Percentiles rank a stretch among this genome's conserved stretches.
phyloP scores from a whole-genome alignment of 2,113 vertebrate genomes.

The Desmodus rotundus region DNA sequence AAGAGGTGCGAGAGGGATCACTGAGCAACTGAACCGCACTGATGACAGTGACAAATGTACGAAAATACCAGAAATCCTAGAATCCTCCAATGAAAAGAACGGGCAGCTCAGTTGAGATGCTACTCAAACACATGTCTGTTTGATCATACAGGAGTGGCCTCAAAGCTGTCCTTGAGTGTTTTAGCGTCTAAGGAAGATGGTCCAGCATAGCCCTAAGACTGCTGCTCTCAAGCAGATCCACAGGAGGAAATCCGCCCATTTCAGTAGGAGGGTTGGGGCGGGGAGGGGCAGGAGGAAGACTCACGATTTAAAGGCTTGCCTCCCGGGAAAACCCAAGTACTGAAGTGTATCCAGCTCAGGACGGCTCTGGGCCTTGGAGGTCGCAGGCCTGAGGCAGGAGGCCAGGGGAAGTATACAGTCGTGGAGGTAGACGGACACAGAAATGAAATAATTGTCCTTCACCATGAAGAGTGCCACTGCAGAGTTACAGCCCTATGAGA shows the following conservation, averaged over 20 bases:
- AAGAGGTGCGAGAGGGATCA: background rate
- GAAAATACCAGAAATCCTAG: background rate
- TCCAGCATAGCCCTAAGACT: background rate
- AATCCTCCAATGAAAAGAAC: background rate
- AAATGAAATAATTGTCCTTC: background rate
- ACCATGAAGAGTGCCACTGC: background rate
- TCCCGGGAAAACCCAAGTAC: background rate
- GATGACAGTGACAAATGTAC: background rate
- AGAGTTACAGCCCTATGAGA: background rate
- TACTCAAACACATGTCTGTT: background rate
- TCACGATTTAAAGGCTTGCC: background rate
- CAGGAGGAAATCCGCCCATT: no score
- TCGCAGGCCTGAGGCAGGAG: fast-evolving
- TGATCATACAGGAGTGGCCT: fast-evolving
- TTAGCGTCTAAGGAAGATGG: background rate
- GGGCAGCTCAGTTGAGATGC: background rate
- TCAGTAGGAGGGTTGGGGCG: background rate
- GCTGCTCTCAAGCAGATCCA: background rate
- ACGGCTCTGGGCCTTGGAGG: background rate
- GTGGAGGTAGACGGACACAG: background rate
- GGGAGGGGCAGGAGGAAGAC: background rate
- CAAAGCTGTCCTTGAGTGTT: background rate
- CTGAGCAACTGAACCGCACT: background rate
- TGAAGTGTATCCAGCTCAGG: background rate
- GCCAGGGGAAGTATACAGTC: fast-evolving